Base-by-base conservation (phyloP, 2,888 invertebrate species). In the Apodemia zela region DNA sequence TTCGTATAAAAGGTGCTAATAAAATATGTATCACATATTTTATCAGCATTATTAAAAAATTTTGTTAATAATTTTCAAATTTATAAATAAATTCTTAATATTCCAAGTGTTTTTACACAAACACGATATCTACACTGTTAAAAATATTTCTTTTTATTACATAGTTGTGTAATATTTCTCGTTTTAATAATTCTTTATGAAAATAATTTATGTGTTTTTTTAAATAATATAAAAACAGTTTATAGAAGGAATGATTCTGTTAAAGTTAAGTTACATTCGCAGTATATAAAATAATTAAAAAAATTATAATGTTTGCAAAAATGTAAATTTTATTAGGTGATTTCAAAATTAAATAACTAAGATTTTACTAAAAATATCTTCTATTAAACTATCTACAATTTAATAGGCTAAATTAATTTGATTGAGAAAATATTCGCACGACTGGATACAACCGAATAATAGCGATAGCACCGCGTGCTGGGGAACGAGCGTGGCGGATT, bases 401-500 rank as follows among this genome's bases (percentile, higher is more conserved):
- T 42, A 15, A 42, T 42, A 42, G 42, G 42, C 15, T 42, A 42
- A 42, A 49, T 25, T 54, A 54, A 54, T 25, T 54, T 21, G 54
- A 42, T 42, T 5, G 15, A 5, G 42, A 42, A 54, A 54, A 65
- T 60, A 65, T 66, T 75, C 74, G 75, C 74, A 73, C 76, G 75
- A 79, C 75, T 77, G 74, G 69, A 21, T 33, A 51, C 62, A 78
- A 74, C 76, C 69, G 78, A 78, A 72, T 69, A 68, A 71, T 78
- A 66, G 42, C 42, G 13, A 42, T 42, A 42, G 42, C 42, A 42
- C 81, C 85, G 84, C 85, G 87, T 85, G 87, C 81, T 75, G 71
- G 73, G 73, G 74, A 78, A 77, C 78, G 74, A 82, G 79, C 88
- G 87, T 86, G 72, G 72, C 87, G 69, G 80, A 89, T 89, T 69